These are phyloP conservation scores for Amblyjoppa proteus DNA, from an alignment of 2,888 invertebrate species.

Conservation along the genomic window DNA sequence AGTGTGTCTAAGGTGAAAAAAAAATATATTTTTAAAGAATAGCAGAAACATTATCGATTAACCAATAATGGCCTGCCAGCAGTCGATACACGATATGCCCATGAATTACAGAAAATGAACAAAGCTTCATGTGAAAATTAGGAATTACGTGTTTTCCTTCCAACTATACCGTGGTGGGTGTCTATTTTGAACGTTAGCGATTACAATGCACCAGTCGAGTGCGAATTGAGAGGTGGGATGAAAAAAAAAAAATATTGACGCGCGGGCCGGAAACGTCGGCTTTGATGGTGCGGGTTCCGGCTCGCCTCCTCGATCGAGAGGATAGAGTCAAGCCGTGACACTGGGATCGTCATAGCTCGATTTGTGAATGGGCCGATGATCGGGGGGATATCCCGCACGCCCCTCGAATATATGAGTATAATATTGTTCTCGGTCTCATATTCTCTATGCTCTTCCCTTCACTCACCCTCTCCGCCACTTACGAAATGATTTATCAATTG, in stretches of 20 bases:
- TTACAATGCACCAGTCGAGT: conserved; percentile 12
- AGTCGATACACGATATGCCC: not conserved
- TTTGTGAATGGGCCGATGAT: conserved; percentile 68
- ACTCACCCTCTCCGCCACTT: conserved; percentile 76
- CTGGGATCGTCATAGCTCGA: conserved; percentile 51
- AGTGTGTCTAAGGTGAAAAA: not conserved
- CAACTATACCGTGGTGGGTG: not conserved
- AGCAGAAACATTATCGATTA: not conserved
- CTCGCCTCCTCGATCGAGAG: conserved; percentile 41
- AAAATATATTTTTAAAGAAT: not conserved
- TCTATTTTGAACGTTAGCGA: not conserved
- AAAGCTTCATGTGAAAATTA: not conserved
- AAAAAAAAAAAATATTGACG: conserved; percentile 45
- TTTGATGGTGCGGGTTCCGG: conserved; percentile 58
- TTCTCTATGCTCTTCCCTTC: conserved; percentile 50
- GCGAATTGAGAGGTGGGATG: conserved; percentile 36
- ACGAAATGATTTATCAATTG: conserved; percentile 83
- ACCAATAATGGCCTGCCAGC: not conserved
- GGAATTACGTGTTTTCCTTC: not conserved
- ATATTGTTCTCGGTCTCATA: conserved; percentile 62
- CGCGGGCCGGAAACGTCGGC: conserved; percentile 44
- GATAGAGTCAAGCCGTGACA: conserved; percentile 40
- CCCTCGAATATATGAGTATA: conserved; percentile 70
- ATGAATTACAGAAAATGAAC: not conserved
- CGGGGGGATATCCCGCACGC: conserved; percentile 62